Conservation (phyloP, 2,888 invertebrate species). For the Andricus curvator region DNA sequence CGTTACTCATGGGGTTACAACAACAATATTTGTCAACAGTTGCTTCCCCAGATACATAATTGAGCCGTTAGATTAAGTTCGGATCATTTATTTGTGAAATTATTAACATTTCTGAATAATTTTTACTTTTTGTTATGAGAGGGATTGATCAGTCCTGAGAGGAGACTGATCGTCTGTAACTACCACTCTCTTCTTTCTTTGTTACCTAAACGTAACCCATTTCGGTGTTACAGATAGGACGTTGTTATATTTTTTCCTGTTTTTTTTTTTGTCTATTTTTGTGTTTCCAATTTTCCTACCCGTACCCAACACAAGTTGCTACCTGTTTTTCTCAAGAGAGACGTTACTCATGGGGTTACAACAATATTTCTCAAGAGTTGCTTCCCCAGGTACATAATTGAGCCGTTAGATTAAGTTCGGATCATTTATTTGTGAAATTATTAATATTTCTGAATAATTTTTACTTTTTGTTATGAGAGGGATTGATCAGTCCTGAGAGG, state of each 20-base stretch:
- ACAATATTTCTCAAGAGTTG: conserved; percentile 19
- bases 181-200: conserved; percentile 41
- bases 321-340: conserved; percentile 24
- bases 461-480: no score
- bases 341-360: conserved; percentile 34
- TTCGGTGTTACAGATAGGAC: conserved; percentile 41
- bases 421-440: background rate
- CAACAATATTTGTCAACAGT: conserved; percentile 6
- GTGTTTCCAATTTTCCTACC: background rate
- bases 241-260: no score
- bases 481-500: no score
- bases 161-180: conserved; percentile 26
- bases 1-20: conserved; percentile 36
- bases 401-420: conserved; percentile 2
- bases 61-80: conserved; percentile 9
- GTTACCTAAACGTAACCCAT: conserved; percentile 29
- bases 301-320: background rate
- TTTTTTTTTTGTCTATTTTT: conserved; percentile 12
- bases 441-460: background rate
- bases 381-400: conserved; percentile 7
- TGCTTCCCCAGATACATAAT: conserved; percentile 3
- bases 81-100: background rate
- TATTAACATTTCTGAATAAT: background rate
- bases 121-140: no score
- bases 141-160: no score